A percentile compares a stretch with the other conserved stretches of the same genome.
phyloP scores from a whole-genome alignment of 2,113 vertebrate genomes.

The human (Homo sapiens) region DNA sequence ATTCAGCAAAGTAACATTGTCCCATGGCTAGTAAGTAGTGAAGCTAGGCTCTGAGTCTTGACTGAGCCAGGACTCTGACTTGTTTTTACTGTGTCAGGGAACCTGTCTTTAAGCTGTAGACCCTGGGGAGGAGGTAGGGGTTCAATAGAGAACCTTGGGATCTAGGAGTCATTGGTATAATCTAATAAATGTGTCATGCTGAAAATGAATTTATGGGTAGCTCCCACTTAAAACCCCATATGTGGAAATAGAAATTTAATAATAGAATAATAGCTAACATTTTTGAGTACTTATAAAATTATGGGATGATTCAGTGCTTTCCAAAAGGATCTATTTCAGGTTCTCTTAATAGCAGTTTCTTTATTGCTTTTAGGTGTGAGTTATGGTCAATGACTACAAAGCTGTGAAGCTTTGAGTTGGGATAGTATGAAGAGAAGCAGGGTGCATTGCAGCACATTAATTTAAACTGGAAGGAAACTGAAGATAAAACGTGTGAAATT shows the following conservation, averaged over 20 bases:
- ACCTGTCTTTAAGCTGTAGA: not conserved
- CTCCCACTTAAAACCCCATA: conserved; percentile 38
- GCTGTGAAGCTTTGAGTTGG: not conserved
- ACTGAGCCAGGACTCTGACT: not conserved
- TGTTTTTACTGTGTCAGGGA: not conserved
- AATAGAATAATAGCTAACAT: conserved; percentile 46
- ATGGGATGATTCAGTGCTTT: conserved; percentile 52
- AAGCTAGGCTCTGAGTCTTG: not conserved
- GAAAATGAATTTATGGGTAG: not conserved
- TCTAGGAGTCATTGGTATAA: not conserved
- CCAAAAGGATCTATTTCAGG: conserved; percentile 7
- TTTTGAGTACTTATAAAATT: conserved; percentile 35
- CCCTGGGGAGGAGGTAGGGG: not conserved
- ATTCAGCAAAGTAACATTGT: not conserved
- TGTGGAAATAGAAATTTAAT: conserved; percentile 39
- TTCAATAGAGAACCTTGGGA: not conserved
- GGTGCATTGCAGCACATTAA: not conserved
- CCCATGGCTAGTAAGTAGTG: not conserved
- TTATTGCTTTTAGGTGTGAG: conserved; percentile 44
- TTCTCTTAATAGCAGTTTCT: conserved; percentile 47
- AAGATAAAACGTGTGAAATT: conserved; percentile 6
- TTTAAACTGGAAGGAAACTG: not conserved
- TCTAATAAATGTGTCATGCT: not conserved
- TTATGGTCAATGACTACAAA: not conserved
- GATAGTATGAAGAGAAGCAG: not conserved